A percentile compares a stretch with the other conserved stretches of the same genome.
Conservation (phyloP, 1,140 invertebrate species). For the Cherax quadricarinatus region DNA sequence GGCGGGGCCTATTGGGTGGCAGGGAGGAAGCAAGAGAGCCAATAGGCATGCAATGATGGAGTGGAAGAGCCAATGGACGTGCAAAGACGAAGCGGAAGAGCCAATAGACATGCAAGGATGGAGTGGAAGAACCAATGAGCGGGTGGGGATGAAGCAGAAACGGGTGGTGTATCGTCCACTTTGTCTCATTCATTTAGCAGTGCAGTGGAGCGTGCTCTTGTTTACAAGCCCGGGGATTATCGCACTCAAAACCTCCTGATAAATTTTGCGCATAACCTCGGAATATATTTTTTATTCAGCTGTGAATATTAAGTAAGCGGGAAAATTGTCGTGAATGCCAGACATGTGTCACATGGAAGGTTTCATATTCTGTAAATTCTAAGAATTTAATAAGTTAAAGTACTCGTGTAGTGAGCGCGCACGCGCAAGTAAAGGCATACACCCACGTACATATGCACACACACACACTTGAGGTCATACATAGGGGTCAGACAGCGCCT, state of each 20-base stretch:
- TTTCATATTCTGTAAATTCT: background rate
- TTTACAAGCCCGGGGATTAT: background rate
- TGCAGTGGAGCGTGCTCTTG: background rate
- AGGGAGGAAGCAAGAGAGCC: no score
- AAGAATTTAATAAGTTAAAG: background rate
- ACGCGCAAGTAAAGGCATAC: background rate
- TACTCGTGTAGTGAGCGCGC: no score
- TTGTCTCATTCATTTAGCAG: background rate
- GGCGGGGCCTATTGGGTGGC: no score
- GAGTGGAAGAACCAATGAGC: no score
- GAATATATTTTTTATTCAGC: no score
- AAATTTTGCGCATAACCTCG: background rate
- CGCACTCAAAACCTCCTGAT: background rate
- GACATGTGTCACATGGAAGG: background rate
- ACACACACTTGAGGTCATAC: no score
- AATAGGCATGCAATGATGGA: no score
- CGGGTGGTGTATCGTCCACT: no score
- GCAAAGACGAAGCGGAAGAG: background rate
- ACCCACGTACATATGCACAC: conserved; percentile 5
- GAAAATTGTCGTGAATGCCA: background rate
- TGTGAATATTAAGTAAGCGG: no score
- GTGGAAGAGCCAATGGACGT: no score
- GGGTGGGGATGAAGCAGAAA: no score
- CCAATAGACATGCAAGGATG: background rate
- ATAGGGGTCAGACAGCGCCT: no score